A percentile compares a stretch with the other conserved stretches of the same genome.
These are phyloP conservation scores for Andrena camellia DNA, from an alignment of 2,888 invertebrate genomes.

Conservation along the genomic window DNA sequence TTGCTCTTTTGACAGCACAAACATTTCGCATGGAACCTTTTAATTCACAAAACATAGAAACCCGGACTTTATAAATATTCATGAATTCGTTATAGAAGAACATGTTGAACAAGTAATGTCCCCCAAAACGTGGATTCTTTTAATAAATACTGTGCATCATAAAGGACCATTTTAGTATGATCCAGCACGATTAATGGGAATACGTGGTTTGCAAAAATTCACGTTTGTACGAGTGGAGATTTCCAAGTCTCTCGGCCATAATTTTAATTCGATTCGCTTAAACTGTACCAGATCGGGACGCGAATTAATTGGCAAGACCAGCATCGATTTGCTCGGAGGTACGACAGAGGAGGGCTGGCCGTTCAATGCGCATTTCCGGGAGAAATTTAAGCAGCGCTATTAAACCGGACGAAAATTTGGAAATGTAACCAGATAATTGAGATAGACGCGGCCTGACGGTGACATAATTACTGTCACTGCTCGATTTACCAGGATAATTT, in stretches of 20 bases:
- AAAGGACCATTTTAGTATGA: no score
- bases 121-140: background rate
- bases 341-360: conserved; percentile 25
- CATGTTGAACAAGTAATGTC: no score
- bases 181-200: no score
- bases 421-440: conserved; percentile 79
- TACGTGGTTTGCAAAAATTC: no score
- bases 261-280: conserved; percentile 15
- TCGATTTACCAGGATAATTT: conserved; percentile 80
- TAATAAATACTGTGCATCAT: background rate
- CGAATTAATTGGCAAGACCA: conserved; percentile 36
- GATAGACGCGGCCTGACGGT: conserved; percentile 77
- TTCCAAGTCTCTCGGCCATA: background rate
- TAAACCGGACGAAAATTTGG: conserved; percentile 74
- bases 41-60: no score
- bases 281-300: background rate
- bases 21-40: no score
- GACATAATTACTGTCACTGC: conserved; percentile 80
- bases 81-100: no score
- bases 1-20: no score
- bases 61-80: no score
- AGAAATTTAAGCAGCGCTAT: conserved; percentile 64
- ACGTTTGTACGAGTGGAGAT: background rate
- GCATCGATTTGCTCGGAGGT: conserved; percentile 35
- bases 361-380: conserved; percentile 25